Evolutionary conservation across 2,113 vertebrate species (phyloP).

Genomic region (Pituophis catenifer): DNA sequence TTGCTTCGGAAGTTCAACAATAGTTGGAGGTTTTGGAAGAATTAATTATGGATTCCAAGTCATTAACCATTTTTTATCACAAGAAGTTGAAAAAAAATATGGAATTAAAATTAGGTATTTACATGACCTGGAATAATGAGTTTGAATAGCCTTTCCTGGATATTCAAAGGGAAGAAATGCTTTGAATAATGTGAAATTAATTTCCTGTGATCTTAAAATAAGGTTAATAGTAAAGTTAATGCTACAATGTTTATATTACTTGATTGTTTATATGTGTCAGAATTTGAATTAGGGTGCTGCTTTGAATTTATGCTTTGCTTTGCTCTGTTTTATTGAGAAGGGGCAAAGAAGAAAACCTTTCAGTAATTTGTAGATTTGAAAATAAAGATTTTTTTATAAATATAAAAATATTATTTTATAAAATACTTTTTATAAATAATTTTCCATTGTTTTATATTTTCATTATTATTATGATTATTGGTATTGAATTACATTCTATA

Average conservation of each 20-base stretch:
- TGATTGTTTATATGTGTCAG: not conserved
- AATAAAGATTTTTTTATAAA: too few species aligned
- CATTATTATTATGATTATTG: not conserved
- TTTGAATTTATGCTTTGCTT: not conserved
- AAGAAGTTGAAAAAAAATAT: not conserved
- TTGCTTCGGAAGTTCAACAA: not conserved
- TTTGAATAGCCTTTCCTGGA: not conserved
- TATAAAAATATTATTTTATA: too few species aligned
- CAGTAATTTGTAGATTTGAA: not conserved
- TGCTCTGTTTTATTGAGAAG: not conserved
- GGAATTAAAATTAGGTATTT: not conserved
- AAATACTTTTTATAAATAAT: not conserved
- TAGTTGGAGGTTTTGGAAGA: not conserved
- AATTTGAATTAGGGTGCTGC: not conserved
- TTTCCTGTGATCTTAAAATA: not conserved
- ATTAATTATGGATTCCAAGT: not conserved
- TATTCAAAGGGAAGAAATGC: not conserved
- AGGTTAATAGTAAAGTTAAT: not conserved
- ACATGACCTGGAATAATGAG: not conserved
- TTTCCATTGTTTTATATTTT: not conserved
- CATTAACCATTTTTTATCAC: not conserved
- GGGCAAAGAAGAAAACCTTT: not conserved
- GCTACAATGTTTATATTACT: not conserved
- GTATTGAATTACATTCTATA: not conserved
- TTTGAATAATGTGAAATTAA: not conserved